Evolutionary conservation across 2,113 vertebrate genomes (phyloP).

Genomic region (Pithys albifrons): DNA sequence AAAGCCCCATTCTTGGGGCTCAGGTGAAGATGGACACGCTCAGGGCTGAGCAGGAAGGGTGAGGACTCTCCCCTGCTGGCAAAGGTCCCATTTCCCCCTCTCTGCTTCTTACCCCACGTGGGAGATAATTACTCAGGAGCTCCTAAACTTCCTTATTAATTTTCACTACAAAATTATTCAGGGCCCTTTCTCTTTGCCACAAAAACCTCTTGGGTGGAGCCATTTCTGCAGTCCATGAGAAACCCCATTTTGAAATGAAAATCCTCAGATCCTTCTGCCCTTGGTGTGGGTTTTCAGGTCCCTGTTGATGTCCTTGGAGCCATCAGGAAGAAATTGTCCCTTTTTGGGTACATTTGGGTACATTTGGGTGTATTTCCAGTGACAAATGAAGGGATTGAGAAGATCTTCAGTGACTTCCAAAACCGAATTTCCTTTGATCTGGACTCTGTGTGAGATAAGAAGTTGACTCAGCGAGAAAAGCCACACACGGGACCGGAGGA

Average conservation of each 20-base stretch:
- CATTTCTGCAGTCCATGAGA: not conserved
- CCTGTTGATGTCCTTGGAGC: not conserved
- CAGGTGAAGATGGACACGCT: not conserved
- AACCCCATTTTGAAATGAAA: not conserved
- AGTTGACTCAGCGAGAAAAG: not conserved
- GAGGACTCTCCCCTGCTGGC: not conserved
- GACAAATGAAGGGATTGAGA: not conserved
- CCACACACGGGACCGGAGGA: not conserved
- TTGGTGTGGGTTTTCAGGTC: not conserved
- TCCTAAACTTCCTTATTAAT: not conserved
- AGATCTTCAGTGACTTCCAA: not conserved
- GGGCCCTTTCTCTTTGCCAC: not conserved
- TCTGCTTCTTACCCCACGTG: not conserved
- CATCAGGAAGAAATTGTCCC: not conserved
- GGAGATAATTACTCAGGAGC: not conserved
- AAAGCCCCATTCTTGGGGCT: not conserved
- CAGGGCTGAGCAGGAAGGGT: not conserved
- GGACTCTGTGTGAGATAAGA: fast-evolving
- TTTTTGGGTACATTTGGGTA: not conserved
- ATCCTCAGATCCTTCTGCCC: too few species aligned
- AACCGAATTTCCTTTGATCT: not conserved
- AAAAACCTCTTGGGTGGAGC: not conserved
- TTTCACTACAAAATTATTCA: not conserved
- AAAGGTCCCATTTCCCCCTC: not conserved
- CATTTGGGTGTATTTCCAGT: not conserved